phyloP scores from a whole-genome alignment of 2,797 vertebrate species.

The Phrynocephalus forsythii region DNA sequence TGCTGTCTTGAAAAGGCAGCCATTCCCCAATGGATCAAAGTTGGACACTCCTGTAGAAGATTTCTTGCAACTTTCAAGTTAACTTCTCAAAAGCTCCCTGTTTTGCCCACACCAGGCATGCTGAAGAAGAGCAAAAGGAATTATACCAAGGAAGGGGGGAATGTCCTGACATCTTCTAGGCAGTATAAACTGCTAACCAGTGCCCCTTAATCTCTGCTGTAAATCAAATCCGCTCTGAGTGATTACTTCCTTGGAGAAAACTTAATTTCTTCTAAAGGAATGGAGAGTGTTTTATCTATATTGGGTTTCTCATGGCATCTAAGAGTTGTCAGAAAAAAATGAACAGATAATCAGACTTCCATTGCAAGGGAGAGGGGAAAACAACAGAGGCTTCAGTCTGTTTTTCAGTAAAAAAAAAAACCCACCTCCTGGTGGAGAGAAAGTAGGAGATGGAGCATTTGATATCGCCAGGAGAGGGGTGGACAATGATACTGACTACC shows the following conservation, averaged over 20 bases:
- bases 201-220: conserved; percentile 52
- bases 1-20: neutral
- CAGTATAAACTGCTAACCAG: conserved; percentile 43
- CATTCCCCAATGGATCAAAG: neutral
- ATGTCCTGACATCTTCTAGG: conserved; percentile 18
- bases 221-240: conserved; percentile 42
- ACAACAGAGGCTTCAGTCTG: neutral
- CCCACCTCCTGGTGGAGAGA: no score
- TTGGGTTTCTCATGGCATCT: conserved; percentile 43
- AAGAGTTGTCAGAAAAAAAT: conserved; percentile 31
- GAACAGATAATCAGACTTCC: conserved; percentile 39
- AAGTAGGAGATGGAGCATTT: neutral
- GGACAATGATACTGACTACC: neutral
- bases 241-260: conserved; percentile 54
- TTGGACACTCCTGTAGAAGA: neutral
- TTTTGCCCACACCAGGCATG: conserved; percentile 8
- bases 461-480: neutral
- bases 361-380: conserved; percentile 11
- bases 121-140: neutral
- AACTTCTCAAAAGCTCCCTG: conserved; percentile 33
- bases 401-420: neutral
- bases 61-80: neutral
- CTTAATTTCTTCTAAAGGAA: conserved; percentile 44
- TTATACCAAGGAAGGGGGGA: neutral
- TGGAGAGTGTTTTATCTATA: conserved; percentile 26